Conservation (phyloP, 1,140 invertebrate genomes). For the Apis cerana region DNA sequence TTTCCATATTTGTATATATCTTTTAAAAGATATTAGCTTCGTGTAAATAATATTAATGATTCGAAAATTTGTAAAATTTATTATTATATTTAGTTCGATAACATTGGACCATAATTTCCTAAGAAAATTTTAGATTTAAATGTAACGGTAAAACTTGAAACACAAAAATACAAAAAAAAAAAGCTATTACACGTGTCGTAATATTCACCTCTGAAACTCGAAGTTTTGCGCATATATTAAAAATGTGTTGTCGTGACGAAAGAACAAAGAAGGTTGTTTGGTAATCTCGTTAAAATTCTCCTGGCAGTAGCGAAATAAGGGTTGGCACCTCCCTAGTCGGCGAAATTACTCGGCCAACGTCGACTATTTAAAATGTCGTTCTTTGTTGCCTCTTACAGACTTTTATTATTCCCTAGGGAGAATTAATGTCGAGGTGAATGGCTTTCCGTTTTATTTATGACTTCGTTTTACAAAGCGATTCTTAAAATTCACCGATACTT, state of each 20-base stretch:
- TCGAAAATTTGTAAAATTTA: too few relatives aligned
- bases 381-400: not conserved
- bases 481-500: not conserved
- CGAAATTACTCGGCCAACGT: not conserved
- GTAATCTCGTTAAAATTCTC: not conserved
- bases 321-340: too few relatives aligned
- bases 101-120: too few relatives aligned
- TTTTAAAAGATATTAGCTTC: too few relatives aligned
- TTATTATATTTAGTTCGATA: too few relatives aligned
- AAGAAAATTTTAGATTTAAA: too few relatives aligned
- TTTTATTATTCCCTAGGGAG: not conserved
- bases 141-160: too few relatives aligned
- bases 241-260: not conserved
- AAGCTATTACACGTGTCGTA: not conserved
- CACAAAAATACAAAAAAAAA: too few relatives aligned
- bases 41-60: too few relatives aligned
- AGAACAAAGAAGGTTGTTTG: not conserved
- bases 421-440: too few relatives aligned
- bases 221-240: not conserved
- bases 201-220: not conserved
- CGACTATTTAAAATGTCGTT: not conserved
- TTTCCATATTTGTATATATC: too few relatives aligned
- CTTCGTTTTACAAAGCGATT: not conserved
- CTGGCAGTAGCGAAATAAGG: not conserved
- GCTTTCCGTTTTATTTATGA: conserved; percentile 15